Percentiles rank a stretch among this genome's conserved stretches.
phyloP scores from a whole-genome alignment of 2,797 vertebrate genomes.

The Micromesistius poutassou region DNA sequence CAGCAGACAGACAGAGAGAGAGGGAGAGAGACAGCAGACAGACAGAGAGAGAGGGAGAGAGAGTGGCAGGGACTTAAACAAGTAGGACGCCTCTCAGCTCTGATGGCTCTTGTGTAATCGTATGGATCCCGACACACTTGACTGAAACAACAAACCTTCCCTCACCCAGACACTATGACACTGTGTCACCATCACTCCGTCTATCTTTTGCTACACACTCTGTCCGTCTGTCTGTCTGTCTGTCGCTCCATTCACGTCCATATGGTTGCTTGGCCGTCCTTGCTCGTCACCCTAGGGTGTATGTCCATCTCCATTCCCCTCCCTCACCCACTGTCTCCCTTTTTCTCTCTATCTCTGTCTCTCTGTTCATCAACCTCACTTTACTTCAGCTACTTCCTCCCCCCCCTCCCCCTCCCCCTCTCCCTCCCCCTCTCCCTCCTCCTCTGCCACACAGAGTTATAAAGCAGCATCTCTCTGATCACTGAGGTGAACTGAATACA shows the following conservation, averaged over 20 bases:
- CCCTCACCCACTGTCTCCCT: background rate
- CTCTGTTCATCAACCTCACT: conserved; percentile 4
- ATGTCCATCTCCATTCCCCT: background rate
- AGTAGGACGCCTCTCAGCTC: conserved; percentile 31
- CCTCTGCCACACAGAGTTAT: conserved; percentile 21
- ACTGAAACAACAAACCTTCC: conserved; percentile 42
- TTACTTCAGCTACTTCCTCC: background rate
- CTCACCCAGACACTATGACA: conserved; percentile 21
- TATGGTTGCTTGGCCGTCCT: background rate
- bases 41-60: background rate
- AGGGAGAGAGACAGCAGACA: conserved; percentile 1
- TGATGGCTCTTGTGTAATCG: conserved; percentile 52
- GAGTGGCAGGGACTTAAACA: conserved; percentile 2
- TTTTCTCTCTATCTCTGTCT: background rate
- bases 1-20: background rate
- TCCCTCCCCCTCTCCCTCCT: background rate
- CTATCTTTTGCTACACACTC: conserved; percentile 6
- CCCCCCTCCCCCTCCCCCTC: background rate
- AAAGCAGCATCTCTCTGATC: conserved; percentile 61
- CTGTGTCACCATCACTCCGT: background rate
- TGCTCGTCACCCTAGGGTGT: too few species aligned
- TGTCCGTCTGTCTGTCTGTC: background rate
- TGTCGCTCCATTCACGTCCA: conserved; percentile 1
- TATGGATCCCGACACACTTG: conserved; percentile 16
- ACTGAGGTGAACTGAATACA: conserved; percentile 69